phyloP scores from a whole-genome alignment of 2,888 invertebrate genomes.

The Mamestra brassicae region DNA sequence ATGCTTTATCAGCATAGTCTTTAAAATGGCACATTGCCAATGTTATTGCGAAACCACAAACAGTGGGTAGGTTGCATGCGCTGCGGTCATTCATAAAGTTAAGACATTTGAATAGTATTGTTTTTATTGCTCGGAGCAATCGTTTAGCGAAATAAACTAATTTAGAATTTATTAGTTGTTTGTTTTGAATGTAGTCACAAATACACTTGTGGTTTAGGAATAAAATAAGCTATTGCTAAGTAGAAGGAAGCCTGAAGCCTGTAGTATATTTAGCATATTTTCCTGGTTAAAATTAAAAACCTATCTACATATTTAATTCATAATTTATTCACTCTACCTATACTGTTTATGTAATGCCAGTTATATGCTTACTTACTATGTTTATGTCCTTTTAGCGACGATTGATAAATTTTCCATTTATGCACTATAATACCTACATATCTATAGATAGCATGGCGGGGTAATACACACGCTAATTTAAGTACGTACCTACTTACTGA shows the following conservation, averaged over 20 bases:
- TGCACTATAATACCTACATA: background rate
- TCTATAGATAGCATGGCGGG: conserved; percentile 13
- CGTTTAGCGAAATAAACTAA: conserved; percentile 34
- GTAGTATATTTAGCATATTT: background rate
- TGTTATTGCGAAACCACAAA: conserved; percentile 55
- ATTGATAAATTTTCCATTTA: conserved; percentile 26
- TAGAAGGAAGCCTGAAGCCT: background rate
- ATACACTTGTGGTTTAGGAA: background rate
- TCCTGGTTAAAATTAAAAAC: background rate
- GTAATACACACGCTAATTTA: conserved; percentile 10
- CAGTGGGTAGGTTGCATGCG: conserved; percentile 35
- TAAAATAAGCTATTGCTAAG: background rate
- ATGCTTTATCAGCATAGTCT: conserved; percentile 48
- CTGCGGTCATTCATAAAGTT: conserved; percentile 46
- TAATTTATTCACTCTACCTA: background rate
- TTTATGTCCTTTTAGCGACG: conserved; percentile 11
- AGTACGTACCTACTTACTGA: conserved; percentile 23
- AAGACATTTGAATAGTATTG: conserved; percentile 55
- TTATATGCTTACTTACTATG: background rate
- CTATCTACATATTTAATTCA: background rate
- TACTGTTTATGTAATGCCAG: background rate
- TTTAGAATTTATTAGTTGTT: conserved; percentile 22
- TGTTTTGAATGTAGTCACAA: background rate
- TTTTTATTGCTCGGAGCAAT: conserved; percentile 46
- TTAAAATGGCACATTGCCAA: conserved; percentile 67